Percentiles rank a stretch among this genome's conserved stretches.
Conservation (phyloP, 2,113 vertebrate genomes). For the Engystomops pustulosus region DNA sequence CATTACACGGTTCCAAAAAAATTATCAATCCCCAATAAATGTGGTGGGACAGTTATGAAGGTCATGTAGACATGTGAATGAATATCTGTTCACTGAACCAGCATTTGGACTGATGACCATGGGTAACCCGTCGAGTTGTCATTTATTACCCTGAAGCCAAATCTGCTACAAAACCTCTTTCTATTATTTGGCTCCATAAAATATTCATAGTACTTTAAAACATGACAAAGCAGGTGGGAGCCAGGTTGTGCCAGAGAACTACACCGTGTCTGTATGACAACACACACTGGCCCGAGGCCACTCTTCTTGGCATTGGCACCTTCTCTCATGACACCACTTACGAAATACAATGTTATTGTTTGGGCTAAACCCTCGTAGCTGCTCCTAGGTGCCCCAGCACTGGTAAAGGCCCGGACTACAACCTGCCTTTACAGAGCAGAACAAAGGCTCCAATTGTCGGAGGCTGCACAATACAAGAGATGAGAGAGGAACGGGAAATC, state of each 20-base stretch:
- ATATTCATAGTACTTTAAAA: constrained; percentile 41
- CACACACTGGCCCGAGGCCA: constrained; percentile 11
- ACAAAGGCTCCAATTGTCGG: constrained; percentile 27
- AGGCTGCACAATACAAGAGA: neutral
- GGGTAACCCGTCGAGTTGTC: neutral
- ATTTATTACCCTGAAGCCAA: neutral
- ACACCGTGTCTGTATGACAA: neutral
- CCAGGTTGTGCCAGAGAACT: neutral
- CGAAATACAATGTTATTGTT: constrained; percentile 28
- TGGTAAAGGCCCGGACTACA: neutral
- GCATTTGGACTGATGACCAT: neutral
- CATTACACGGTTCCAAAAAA: too few relatives aligned
- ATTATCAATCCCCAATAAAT: too few relatives aligned
- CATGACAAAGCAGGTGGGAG: constrained; percentile 1
- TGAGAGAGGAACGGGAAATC: neutral
- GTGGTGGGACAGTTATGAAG: neutral
- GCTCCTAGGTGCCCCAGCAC: constrained; percentile 5
- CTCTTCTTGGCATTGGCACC: neutral
- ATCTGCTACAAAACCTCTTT: neutral
- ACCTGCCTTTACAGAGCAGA: neutral
- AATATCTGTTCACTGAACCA: too few relatives aligned
- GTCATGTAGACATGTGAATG: neutral
- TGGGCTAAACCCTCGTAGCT: neutral
- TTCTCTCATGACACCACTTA: neutral
- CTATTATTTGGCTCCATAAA: neutral